A percentile compares a stretch with the other conserved stretches of the same genome.
Evolutionary conservation across 2,888 invertebrate genomes (phyloP).

Genomic region (Belgica antarctica): DNA sequence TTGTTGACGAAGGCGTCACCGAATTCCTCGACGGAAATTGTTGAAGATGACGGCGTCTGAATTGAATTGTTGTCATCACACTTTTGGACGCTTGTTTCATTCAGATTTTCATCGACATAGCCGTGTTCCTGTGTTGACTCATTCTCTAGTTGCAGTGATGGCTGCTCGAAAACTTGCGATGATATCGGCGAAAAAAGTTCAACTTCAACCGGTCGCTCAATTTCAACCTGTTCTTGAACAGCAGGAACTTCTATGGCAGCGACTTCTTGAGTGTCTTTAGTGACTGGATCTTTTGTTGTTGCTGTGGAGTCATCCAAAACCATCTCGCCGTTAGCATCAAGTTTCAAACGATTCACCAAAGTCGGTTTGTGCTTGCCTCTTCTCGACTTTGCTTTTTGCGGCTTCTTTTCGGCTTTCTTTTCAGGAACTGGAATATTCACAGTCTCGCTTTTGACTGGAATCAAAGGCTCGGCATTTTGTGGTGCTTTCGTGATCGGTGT

Average conservation of each 20-base stretch:
- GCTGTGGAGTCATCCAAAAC: constrained; percentile 71
- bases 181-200: too few relatives aligned
- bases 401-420: not conserved
- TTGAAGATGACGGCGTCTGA: not conserved
- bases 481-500: too few relatives aligned
- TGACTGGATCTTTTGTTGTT: not conserved
- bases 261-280: not conserved
- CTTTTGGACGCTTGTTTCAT: not conserved
- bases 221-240: not conserved
- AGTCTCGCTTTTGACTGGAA: too few relatives aligned
- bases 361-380: constrained; percentile 51
- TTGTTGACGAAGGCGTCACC: constrained; percentile 29
- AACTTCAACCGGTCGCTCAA: not conserved
- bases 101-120: not conserved
- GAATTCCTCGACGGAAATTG: not conserved
- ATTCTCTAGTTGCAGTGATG: too few relatives aligned
- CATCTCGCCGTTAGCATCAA: constrained; percentile 81
- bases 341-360: constrained; percentile 79
- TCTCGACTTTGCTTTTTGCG: not conserved
- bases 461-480: too few relatives aligned
- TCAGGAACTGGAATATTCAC: not conserved
- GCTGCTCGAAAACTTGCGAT: too few relatives aligned
- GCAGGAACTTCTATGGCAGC: not conserved
- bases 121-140: too few relatives aligned
- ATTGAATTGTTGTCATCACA: not conserved